Base-by-base conservation (phyloP, 2,113 vertebrate genomes). In the Athene noctua region DNA sequence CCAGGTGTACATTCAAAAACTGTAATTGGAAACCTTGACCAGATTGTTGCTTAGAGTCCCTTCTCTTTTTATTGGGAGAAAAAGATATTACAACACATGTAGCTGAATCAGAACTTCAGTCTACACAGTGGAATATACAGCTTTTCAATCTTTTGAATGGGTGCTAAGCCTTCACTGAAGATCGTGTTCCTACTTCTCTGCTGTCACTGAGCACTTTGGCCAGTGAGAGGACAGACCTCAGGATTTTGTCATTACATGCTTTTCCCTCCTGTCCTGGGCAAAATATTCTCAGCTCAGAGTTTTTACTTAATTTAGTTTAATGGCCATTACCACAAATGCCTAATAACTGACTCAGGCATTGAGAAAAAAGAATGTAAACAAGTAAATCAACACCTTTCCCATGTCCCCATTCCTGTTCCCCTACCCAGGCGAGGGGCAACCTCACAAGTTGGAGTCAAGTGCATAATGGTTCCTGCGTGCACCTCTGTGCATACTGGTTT, bases 381-480 rank as follows among this genome's bases (percentile, higher is more conserved):
- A 74, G 26, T 32, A 74, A 74, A 46, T 26, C 6, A 54, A n/a
- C 4, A 34, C 5, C 3, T 68, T 3, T 3, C 26, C 27, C 32
- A 27, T 0, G 0, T 74, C 23, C 51, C 10, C 15, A 25, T 58
- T 9, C 30, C 15, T 6, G 16, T 68, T 72, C 8, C 40, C 4
- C 6, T 17, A 38, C 46, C 10, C 13, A 57, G 16, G 6, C 1
- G 0, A 72, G 10, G 20, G 30, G 4, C 19, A 78, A n/a, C 16
- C 6, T 15, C 4, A 0, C 3, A n/a, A 29, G 3, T 10, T 49
- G 54, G 9, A 10, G 19, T 61, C 3, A 7, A 74, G 19, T 12
- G 13, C 2, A 0, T 27, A 30, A 55, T 10, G 13, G 10, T 38
- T 82, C 19, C 58, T 10, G 5, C 19, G 11, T 61, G 5, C 14